A percentile compares a stretch with the other conserved stretches of the same genome.
Evolutionary conservation across 2,113 vertebrate genomes (phyloP).

Genomic region (Vulpes vulpes): DNA sequence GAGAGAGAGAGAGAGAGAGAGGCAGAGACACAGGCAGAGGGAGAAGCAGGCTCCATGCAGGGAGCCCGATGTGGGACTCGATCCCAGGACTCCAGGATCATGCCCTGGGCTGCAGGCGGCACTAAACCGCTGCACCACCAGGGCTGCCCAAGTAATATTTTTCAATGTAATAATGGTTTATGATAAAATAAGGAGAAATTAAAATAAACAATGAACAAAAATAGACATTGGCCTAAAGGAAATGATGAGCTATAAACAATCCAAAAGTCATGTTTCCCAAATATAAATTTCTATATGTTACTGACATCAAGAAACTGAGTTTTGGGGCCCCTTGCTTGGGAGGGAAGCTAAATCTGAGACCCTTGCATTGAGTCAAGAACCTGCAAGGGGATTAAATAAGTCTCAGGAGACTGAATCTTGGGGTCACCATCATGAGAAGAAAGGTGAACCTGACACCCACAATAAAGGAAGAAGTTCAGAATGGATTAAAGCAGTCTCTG

Average conservation of each 20-base stretch:
- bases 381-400: neutral
- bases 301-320: neutral
- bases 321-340: neutral
- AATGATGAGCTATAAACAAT: neutral
- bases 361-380: neutral
- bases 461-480: neutral
- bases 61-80: no score
- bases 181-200: neutral
- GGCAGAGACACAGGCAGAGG: no score
- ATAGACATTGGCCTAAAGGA: neutral
- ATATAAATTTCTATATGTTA: neutral
- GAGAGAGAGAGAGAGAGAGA: no score
- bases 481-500: neutral
- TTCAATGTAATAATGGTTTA: neutral
- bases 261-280: neutral
- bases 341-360: neutral
- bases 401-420: neutral
- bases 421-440: neutral
- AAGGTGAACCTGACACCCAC: neutral
- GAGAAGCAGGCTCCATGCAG: no score
- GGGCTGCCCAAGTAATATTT: neutral
- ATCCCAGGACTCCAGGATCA: no score
- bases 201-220: constrained; percentile 6
- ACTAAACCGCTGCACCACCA: no score
- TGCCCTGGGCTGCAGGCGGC: no score